phyloP scores from a whole-genome alignment of 2,113 vertebrate genomes.

The Collichthys lucidus region DNA sequence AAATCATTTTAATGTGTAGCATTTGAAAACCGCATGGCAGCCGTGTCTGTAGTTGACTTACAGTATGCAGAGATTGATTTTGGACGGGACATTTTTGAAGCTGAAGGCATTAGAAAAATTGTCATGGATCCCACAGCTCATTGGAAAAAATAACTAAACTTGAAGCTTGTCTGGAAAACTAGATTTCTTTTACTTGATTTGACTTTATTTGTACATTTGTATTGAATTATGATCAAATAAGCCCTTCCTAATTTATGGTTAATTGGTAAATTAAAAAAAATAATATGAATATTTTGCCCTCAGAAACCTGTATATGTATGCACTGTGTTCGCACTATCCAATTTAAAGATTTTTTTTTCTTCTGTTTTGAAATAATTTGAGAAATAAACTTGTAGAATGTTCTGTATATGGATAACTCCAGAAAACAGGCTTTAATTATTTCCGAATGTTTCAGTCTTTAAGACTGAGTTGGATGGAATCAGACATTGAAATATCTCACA shows the following conservation, averaged over 20 bases:
- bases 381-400: conserved; percentile 81
- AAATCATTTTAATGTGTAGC: conserved; percentile 89
- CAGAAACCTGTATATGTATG: conserved; percentile 80
- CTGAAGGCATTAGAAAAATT: conserved; percentile 60
- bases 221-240: conserved; percentile 70
- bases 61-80: conserved; percentile 61
- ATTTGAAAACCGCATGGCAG: conserved; percentile 91
- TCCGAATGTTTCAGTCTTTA: conserved; percentile 75
- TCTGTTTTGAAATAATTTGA: conserved; percentile 76
- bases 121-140: conserved; percentile 58
- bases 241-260: conserved; percentile 69
- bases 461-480: conserved; percentile 70
- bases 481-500: conserved; percentile 60
- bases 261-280: conserved; percentile 67
- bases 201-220: conserved; percentile 80
- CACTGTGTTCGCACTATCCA: conserved; percentile 80
- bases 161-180: conserved; percentile 69
- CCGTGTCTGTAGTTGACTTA: conserved; percentile 86
- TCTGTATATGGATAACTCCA: conserved; percentile 78
- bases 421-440: conserved; percentile 81
- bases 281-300: conserved; percentile 64
- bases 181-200: conserved; percentile 60
- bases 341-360: conserved; percentile 64
- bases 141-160: conserved; percentile 46
- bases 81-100: conserved; percentile 62